Evolutionary conservation across 1,140 invertebrate species (phyloP), one percentile per base, ranked within the genome.

Genomic region (Manduca sexta): DNA sequence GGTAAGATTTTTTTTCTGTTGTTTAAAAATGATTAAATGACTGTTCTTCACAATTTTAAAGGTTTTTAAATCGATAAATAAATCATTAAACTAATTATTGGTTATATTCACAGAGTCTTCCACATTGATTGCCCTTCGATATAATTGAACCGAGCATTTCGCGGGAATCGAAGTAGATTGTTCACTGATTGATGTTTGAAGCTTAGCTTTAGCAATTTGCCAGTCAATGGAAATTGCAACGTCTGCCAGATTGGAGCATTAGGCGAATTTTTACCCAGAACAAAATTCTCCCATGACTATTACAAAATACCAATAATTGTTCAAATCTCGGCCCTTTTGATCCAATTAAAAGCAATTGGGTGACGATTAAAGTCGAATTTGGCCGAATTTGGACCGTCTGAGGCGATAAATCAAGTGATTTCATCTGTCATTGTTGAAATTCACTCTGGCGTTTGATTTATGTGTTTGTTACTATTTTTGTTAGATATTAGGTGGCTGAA

Each of bases 141-240:
- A 16, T 26, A 31, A 48, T 26, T 39, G 18, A 34, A 29, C 31
- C 4, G 8, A 26, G 8, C 21, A 26, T 26, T 26, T 26, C 21
- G 21, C 21, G 21, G 8, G 0, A 26, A 26, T 26, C 21, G 21
- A n/a, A n/a, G n/a, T n/a, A n/a, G 21, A 43, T 43, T 26, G 4
- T 18, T 18, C 30, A 51, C 44, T 56, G 62, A 69, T 69, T 69
- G 66, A 69, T 65, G 62, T 53, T 57, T 64, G 65, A 61, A 64
- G 51, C 39, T 55, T 45, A 56, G 30, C 42, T 39, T 37, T 15
- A 15, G 60, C 68, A 84, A 84, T 84, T 84, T 84, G 50, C 56
- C 78, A 79, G 78, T 82, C 78, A 84, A 79, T 82, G 76, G 43
- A 82, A 79, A 84, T 84, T 84, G 78, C 78, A 67, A 71, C 68